phyloP scores from a whole-genome alignment of 1,140 invertebrate species.

The Riptortus pedestris region DNA sequence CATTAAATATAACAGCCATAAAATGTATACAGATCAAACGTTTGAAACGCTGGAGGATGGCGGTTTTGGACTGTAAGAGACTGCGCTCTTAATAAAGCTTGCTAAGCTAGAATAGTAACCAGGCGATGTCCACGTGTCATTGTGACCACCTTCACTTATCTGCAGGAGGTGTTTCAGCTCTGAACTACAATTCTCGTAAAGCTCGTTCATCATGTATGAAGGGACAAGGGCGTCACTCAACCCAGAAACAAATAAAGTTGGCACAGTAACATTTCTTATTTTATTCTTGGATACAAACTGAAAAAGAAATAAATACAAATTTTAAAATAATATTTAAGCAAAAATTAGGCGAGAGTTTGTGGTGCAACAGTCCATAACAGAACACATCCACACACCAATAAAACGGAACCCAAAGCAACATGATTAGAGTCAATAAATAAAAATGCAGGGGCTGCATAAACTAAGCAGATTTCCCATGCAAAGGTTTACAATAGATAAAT shows the following conservation, averaged over 20 bases:
- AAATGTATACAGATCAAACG: background rate
- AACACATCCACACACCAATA: too few relatives aligned
- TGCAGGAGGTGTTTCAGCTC: constrained; percentile 57
- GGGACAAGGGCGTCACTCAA: constrained; percentile 75
- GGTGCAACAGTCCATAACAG: too few relatives aligned
- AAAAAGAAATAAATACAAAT: constrained; percentile 37
- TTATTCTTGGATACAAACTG: constrained; percentile 62
- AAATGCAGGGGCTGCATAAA: too few relatives aligned
- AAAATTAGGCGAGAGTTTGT: background rate
- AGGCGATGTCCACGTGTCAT: constrained; percentile 66
- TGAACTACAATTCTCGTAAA: constrained; percentile 59
- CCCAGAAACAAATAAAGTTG: constrained; percentile 69
- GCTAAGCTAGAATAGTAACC: constrained; percentile 31
- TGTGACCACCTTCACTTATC: constrained; percentile 68
- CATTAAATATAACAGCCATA: background rate
- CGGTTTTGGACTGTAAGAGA: constrained; percentile 26
- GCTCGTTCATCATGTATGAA: constrained; percentile 68
- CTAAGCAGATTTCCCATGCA: too few relatives aligned
- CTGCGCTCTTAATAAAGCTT: constrained; percentile 28
- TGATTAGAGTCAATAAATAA: too few relatives aligned
- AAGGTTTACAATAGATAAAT: too few relatives aligned
- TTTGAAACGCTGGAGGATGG: constrained; percentile 4
- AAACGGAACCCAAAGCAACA: too few relatives aligned
- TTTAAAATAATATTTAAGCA: background rate
- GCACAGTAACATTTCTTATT: constrained; percentile 52